phyloP scores from a whole-genome alignment of 2,797 vertebrate genomes.

The Coluber constrictor region DNA sequence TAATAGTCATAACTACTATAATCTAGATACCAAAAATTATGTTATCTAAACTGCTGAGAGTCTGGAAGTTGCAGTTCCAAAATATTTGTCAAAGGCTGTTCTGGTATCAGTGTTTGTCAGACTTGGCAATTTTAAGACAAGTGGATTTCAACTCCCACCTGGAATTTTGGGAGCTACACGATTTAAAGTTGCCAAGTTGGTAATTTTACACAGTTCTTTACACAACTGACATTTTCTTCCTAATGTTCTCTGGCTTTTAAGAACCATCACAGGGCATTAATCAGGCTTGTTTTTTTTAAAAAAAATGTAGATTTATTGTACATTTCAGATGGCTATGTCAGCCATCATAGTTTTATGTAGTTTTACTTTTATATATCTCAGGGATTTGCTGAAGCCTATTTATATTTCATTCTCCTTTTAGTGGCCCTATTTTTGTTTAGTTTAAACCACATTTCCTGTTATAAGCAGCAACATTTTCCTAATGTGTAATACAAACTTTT shows the following conservation, averaged over 20 bases:
- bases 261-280: not conserved
- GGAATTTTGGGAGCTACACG: not conserved
- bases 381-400: not conserved
- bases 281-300: not conserved
- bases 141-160: not conserved
- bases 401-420: not conserved
- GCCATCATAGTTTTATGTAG: not conserved
- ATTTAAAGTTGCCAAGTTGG: not conserved
- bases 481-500: not conserved
- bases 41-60: not conserved
- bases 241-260: not conserved
- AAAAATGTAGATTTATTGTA: not conserved
- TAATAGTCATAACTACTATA: not conserved
- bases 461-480: not conserved
- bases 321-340: not conserved
- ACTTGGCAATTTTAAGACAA: not conserved
- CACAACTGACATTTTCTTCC: not conserved
- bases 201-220: not conserved
- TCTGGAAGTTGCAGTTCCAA: not conserved
- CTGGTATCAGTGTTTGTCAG: not conserved
- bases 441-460: not conserved
- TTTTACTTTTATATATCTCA: not conserved
- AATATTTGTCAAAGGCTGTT: not conserved
- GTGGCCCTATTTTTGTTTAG: not conserved
- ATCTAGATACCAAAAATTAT: not conserved